Percentiles rank a stretch among this genome's conserved stretches.
phyloP scores from a whole-genome alignment of 2,113 vertebrate species.

The Artemisiospiza belli region DNA sequence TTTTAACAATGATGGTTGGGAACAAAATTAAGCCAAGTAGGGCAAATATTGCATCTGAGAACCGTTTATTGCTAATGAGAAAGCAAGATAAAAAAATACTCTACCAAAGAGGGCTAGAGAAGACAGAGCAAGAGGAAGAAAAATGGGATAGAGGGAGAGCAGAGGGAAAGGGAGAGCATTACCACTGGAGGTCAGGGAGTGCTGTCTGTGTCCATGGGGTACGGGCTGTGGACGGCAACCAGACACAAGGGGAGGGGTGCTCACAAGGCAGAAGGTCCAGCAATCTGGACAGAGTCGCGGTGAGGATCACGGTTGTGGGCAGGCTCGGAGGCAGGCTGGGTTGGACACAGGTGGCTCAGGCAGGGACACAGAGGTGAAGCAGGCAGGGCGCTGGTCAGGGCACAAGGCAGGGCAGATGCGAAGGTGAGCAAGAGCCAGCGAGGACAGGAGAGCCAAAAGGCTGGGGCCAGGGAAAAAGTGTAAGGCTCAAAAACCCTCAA shows the following conservation, averaged over 20 bases:
- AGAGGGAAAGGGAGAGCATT: neutral
- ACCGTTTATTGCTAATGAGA: neutral
- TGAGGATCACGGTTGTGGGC: neutral
- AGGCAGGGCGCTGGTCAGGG: too few species aligned
- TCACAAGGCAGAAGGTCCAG: neutral
- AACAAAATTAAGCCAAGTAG: too few species aligned
- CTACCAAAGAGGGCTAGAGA: neutral
- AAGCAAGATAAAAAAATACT: neutral
- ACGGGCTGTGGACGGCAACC: neutral
- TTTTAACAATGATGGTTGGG: neutral
- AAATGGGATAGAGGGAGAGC: neutral
- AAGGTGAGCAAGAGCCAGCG: accelerated
- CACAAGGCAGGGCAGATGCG: neutral
- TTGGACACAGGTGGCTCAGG: neutral
- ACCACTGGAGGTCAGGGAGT: neutral
- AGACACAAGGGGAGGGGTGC: neutral
- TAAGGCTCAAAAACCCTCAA: neutral
- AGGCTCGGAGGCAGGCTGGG: neutral
- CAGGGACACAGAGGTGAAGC: neutral
- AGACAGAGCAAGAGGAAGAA: neutral
- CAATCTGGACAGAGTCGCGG: accelerated
- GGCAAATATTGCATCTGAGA: neutral
- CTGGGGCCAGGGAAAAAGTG: neutral
- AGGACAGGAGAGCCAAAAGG: neutral
- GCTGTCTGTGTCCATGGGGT: accelerated